Base-by-base conservation (phyloP, 2,797 vertebrate species). In the Microtus agrestis region DNA sequence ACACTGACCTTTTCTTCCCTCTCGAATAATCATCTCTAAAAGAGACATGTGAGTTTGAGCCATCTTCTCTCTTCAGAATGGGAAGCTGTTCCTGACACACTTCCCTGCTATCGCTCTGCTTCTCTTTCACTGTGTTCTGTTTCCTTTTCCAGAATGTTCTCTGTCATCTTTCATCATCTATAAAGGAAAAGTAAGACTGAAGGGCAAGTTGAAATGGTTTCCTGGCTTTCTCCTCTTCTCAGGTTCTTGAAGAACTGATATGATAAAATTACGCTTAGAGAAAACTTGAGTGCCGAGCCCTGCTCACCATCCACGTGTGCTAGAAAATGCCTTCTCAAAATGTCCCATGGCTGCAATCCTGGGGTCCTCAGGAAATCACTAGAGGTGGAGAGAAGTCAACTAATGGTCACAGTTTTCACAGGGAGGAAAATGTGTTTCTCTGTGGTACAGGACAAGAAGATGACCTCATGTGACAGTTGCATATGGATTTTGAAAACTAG, bases 81-180 rank as follows among this genome's bases (percentile, higher is more conserved):
- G 6, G 2, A 23, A 34, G 14, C 2, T 34, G 4, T 48, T 73
- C 63, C n/a, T 65, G 7, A 40, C 25, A 67, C 0, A 1, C 2
- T 2, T 4, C 2, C 17, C 69, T 10, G 15, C n/a, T 77, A 19
- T 65, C 34, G 37, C 2, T 73, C 51, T 61, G 51, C 10, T 40
- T 51, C 59, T 27, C 74, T 85, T 84, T 59, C 43, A 54, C 48
- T 87, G 14, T 34, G 67, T 80, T 78, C 15, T 6, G 5, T 54
- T 89, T 94, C 14, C 14, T 88, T 48, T 91, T 78, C 59, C 85
- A 48, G 46, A 94, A 87, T 77, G 27, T 84, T 77, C 40, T 80
- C 89, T 59, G 63, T 61, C 59, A 94, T 43, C 1, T 9, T 6
- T 82, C 4, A 1, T 1, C 56, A 34, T 27, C 2, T 51, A 10